Base-by-base conservation (phyloP, 2,797 vertebrate species). In the Betta splendens region DNA sequence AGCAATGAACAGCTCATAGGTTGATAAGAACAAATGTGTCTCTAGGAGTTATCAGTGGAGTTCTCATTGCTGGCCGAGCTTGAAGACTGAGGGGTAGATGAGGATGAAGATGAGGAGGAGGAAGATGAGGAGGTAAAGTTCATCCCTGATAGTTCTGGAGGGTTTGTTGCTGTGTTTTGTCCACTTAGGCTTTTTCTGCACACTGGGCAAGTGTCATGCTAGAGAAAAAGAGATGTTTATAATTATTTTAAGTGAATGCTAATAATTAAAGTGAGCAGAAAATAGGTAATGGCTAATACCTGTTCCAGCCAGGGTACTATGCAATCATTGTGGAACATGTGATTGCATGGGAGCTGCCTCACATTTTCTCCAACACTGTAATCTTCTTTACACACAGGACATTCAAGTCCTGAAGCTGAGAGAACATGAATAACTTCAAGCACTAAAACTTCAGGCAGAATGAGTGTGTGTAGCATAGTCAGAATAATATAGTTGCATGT, bases 201-300 rank as follows among this genome's bases (percentile, higher is more conserved):
- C 67, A 99, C 98, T 0, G 98, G 98, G 90, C 98, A 99, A 1
- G 97, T 98, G 92, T 99, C 98, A 18, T 99, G 98, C 97, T 99
- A 88, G 38, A 87, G 38, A 66, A 40, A 79, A n/a, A n/a, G n/a
- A n/a, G n/a, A n/a, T n/a, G n/a, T n/a, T n/a, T n/a, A n/a, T n/a
- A n/a, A n/a, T n/a, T n/a, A n/a, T n/a, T n/a, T n/a, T 7, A 48
- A 23, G 22, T 9, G 1, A 4, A 33, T 36, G 9, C 3, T 17
- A 7, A 1, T 44, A 9, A 63, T 43, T 44, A 56, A 5, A 43
- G 29, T 48, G 7, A 62, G 5, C 11, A 31, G n/a, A 16, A 23
- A 32, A 25, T 5, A 33, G 47, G 9, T 25, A 18, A 15, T 17
- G 22, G 49, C 11, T 23, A 79, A 80, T 85, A 99, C 98, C 96